These are phyloP conservation scores for Clupea harengus DNA, from an alignment of 2,113 vertebrate genomes.

Conservation along the genomic window DNA sequence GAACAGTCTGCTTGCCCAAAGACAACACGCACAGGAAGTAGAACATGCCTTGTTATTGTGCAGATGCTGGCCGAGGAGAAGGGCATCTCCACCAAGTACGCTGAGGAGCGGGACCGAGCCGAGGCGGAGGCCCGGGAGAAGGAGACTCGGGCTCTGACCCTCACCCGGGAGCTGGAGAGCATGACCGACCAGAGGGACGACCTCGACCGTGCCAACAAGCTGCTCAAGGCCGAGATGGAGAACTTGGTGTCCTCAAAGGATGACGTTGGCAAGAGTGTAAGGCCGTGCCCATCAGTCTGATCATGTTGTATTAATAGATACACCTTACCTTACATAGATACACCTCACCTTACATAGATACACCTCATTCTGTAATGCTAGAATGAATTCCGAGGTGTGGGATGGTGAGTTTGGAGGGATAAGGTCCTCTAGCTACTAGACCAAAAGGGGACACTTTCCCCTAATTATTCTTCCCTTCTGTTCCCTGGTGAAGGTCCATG, in stretches of 20 bases:
- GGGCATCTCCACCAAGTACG: conserved; percentile 69
- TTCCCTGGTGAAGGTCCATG: conserved; percentile 80
- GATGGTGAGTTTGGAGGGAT: background rate
- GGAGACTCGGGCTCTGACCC: conserved; percentile 76
- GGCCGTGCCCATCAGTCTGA: conserved; percentile 91
- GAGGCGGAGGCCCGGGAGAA: conserved; percentile 88
- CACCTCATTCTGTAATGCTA: background rate
- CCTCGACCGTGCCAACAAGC: conserved; percentile 87
- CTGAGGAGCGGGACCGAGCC: conserved; percentile 80
- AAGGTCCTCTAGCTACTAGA: too few relatives aligned
- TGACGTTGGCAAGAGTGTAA: conserved; percentile 94
- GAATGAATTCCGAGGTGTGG: background rate
- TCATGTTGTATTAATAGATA: conserved; percentile 67
- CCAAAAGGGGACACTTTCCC: background rate
- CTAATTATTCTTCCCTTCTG: background rate
- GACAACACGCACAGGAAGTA: background rate
- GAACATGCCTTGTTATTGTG: background rate
- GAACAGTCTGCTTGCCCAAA: too few relatives aligned
- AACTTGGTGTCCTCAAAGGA: conserved; percentile 95
- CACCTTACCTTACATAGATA: background rate
- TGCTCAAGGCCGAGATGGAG: conserved; percentile 90
- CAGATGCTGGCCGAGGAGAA: conserved; percentile 90
- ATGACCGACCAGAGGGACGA: conserved; percentile 81
- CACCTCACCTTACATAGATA: background rate
- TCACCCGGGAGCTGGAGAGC: conserved; percentile 84